Base-by-base conservation (phyloP, 2,113 vertebrate species). In the Rhadina sibilatrix region DNA sequence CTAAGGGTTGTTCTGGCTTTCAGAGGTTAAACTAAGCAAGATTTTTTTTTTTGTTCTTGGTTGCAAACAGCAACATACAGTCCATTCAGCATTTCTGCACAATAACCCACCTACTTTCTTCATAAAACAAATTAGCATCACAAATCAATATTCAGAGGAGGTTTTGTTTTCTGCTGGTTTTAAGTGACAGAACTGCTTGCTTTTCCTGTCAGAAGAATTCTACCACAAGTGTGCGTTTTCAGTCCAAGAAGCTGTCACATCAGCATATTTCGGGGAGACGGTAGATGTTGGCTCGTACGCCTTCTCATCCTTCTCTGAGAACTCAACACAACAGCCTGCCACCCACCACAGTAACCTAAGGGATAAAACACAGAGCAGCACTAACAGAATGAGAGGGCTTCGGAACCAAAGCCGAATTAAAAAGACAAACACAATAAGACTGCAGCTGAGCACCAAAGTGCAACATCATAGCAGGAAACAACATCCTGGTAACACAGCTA, bases 201-300 rank as follows among this genome's bases (percentile, higher is more conserved):
- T 92, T 93, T 79, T 79, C 68, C 63, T 79, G 33, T 77, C 71
- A 88, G 46, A 87, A 91, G 59, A 53, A 50, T 83, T 93, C 38
- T 61, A 79, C 28, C 79, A 92, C 74, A 91, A 96, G 59, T 1
- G 0, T 66, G 30, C 31, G 30, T 69, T 94, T 84, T 69, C 78
- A 86, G 63, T 57, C 60, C 84, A 93, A 83, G 75, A 94, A 94
- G 59, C 70, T 79, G 79, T 93, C 82, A 93, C 59, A 57, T 85
- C 87, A 91, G 50, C 57, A 47, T 71, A 87, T 91, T 96, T 95
- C 27, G 5, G 52, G 21, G 74, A 84, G 37, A 93, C 2, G 7
- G 77, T 15, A 80, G 82, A 80, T 83, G 33, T 54, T 85, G 11
- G 50, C 22, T 79, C 2, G 0, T 23, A 60, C 2, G 17, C 78